Conservation (phyloP, 2,113 vertebrate species). For the Lasiurus borealis region DNA sequence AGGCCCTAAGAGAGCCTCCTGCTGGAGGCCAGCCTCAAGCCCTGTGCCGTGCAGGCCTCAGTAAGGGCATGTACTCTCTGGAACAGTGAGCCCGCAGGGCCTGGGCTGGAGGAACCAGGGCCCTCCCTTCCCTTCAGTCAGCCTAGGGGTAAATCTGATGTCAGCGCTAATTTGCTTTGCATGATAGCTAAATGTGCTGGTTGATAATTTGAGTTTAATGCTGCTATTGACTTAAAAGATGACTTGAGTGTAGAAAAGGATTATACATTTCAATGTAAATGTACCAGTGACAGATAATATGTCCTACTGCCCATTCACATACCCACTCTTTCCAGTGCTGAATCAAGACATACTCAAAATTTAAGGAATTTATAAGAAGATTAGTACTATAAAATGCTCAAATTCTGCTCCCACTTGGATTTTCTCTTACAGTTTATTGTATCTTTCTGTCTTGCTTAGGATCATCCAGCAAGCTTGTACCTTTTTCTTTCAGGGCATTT, state of each 20-base stretch:
- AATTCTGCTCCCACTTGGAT: not conserved
- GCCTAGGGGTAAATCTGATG: not conserved
- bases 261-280: not conserved
- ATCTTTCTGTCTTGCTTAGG: not conserved
- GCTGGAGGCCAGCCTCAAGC: not conserved
- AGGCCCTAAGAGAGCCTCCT: not conserved
- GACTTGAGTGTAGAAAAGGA: not conserved
- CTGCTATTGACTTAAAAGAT: not conserved
- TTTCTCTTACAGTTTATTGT: not conserved
- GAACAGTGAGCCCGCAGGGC: rapidly evolving
- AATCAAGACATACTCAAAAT: not conserved
- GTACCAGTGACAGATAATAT: not conserved
- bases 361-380: not conserved
- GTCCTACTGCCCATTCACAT: not conserved
- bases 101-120: rapidly evolving
- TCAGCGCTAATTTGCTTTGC: not conserved
- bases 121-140: not conserved
- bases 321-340: not conserved
- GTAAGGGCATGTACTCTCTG: not conserved
- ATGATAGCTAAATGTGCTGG: not conserved
- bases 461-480: not conserved
- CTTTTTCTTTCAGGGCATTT: not conserved
- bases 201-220: not conserved
- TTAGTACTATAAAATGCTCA: not conserved
- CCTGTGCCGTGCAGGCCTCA: no score